phyloP scores from a whole-genome alignment of 2,888 invertebrate genomes.

The Dasysyrphus albostriatus region DNA sequence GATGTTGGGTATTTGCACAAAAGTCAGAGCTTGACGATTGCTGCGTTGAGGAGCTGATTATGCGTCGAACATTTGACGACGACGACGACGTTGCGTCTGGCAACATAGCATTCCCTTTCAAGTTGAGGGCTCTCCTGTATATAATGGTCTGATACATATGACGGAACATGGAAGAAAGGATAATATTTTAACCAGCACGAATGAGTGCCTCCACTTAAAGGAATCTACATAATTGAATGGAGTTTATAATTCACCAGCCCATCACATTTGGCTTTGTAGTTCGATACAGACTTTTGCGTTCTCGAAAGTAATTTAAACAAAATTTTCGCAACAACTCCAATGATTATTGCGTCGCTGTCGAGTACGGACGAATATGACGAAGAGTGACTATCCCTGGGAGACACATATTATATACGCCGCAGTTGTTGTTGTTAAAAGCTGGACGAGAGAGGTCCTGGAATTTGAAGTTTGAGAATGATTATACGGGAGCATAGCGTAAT shows the following conservation, averaged over 20 bases:
- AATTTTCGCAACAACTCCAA: slow-evolving; percentile 23
- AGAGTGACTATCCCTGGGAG: slow-evolving; percentile 9
- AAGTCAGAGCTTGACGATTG: slow-evolving; percentile 29
- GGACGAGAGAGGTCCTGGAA: slow-evolving; percentile 6
- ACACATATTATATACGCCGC: slow-evolving; percentile 26
- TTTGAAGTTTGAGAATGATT: slow-evolving; percentile 52
- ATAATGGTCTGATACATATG: background rate
- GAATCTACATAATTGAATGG: slow-evolving; percentile 70
- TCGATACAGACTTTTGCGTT: slow-evolving; percentile 25
- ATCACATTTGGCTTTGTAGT: slow-evolving; percentile 32
- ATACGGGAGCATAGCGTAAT: slow-evolving; percentile 64
- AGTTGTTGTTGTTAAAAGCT: background rate
- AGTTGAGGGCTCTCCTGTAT: background rate
- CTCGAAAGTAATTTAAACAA: slow-evolving; percentile 50
- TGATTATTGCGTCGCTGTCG: slow-evolving; percentile 38
- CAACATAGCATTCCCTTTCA: background rate
- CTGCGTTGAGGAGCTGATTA: slow-evolving; percentile 38
- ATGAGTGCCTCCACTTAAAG: slow-evolving; percentile 66
- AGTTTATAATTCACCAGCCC: slow-evolving; percentile 51
- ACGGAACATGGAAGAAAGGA: slow-evolving; percentile 28
- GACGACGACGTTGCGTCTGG: background rate
- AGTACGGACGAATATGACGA: slow-evolving; percentile 1
- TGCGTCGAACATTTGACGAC: slow-evolving; percentile 9
- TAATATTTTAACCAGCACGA: slow-evolving; percentile 63
- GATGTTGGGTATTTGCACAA: slow-evolving; percentile 52